Base-by-base conservation (phyloP, 2,797 vertebrate species). In the Falco berigora region DNA sequence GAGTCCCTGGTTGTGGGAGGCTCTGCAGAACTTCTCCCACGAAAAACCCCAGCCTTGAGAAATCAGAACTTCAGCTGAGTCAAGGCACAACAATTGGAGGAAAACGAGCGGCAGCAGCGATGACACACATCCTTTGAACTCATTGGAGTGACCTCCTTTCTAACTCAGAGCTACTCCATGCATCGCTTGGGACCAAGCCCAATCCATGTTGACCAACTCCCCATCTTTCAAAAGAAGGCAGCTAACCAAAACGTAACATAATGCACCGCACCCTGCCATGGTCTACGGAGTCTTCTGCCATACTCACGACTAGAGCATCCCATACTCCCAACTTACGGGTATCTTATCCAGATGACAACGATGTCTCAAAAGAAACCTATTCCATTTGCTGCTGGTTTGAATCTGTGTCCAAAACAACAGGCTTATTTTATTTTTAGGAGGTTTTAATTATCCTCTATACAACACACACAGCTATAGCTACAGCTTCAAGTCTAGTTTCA, bases 41-140 rank as follows among this genome's bases (percentile, higher is more conserved):
- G 63, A 68, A 80, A 82, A 82, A 77, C 3, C 5, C 36, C 12
- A 34, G 71, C 59, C 49, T 78, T 1, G 1, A 74, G 75, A 91
- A 91, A 82, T 27, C 16, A 77, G 67, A 87, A 71, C 89, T 87
- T 56, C 46, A 86, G 63, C 77, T 87, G 75, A 94, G 77, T 82
- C 59, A 82, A 89, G 86, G 75, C 55, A 63, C 66, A 95, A 92
- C 82, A 96, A 94, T 77, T 73, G 94, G 68, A 97, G 93, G 94
- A 93, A 96, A 89, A 79, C 53, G 34, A 81, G 62, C 2, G 8
- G 71, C 59, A 85, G 72, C 9, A 1, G 32, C 1, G 1, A 71
- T 91, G 88, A 94, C 94, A 94, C 90, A 94, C 52, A 92, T 95
- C 88, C 94, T 89, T 30, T 36, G 77, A 62, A n/a, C 50, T 64